Percentiles rank a stretch among this genome's conserved stretches.
Evolutionary conservation across 2,888 invertebrate genomes (phyloP).

Genomic region (Sarcophaga variegata): DNA sequence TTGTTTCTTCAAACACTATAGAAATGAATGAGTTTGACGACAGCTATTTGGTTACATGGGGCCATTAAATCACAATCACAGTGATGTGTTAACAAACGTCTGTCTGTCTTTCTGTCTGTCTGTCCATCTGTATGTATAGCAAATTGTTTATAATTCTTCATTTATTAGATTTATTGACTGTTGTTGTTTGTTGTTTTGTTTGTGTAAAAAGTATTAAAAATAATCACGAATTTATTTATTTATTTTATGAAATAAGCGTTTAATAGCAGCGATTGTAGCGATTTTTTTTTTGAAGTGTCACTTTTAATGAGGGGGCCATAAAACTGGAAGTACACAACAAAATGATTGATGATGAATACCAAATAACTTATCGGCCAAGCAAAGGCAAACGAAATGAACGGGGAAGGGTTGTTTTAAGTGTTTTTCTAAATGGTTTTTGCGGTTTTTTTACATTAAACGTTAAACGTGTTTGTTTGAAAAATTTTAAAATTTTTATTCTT

Average conservation of each 20-base stretch:
- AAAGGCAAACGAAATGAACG: too few relatives aligned
- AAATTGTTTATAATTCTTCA: constrained; percentile 20
- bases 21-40: constrained; percentile 30
- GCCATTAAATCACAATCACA: not conserved
- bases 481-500: not conserved
- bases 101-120: not conserved
- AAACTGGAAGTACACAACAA: constrained; percentile 45
- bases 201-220: constrained; percentile 28
- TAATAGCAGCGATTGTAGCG: constrained; percentile 33
- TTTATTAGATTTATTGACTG: constrained; percentile 44
- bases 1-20: not conserved
- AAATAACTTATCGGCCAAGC: constrained; percentile 37
- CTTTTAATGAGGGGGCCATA: constrained; percentile 57
- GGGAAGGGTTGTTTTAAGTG: too few relatives aligned
- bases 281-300: constrained; percentile 58
- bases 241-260: constrained; percentile 41
- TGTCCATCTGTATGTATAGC: not conserved
- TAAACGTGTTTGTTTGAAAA: not conserved
- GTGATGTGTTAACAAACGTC: not conserved
- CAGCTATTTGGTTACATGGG: not conserved
- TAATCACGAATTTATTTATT: constrained; percentile 6
- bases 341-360: constrained; percentile 67
- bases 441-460: too few relatives aligned
- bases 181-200: constrained; percentile 21
- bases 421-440: too few relatives aligned